These are phyloP conservation scores for Takifugu bimaculatus DNA, from an alignment of 2,113 vertebrate genomes.

Conservation along the genomic window DNA sequence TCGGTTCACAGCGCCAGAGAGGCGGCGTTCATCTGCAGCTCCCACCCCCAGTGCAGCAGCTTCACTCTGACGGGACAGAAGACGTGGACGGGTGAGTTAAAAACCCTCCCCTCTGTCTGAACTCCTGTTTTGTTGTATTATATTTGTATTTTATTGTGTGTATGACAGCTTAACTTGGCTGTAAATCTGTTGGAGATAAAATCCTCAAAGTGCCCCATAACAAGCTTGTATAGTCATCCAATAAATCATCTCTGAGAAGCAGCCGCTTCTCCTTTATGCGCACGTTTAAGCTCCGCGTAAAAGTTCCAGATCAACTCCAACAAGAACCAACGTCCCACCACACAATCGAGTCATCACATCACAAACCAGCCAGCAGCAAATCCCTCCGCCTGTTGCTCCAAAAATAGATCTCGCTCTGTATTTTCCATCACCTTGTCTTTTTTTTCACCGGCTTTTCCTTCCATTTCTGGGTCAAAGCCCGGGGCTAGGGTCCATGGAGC, in stretches of 20 bases:
- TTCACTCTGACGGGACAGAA: slow-evolving; percentile 76
- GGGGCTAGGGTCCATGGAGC: too few species aligned
- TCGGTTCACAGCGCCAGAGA: slow-evolving; percentile 79
- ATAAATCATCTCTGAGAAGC: slow-evolving; percentile 12
- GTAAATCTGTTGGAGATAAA: not conserved
- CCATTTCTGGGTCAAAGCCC: too few species aligned
- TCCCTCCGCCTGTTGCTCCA: too few species aligned
- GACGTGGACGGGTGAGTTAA: slow-evolving; percentile 84
- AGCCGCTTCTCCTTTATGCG: too few species aligned
- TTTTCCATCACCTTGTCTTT: too few species aligned
- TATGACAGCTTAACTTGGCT: not conserved
- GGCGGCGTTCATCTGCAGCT: slow-evolving; percentile 79
- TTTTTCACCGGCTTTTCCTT: too few species aligned
- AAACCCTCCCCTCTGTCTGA: not conserved
- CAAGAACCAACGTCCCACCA: too few species aligned
- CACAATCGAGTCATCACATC: too few species aligned
- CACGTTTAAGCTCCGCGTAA: too few species aligned
- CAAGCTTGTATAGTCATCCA: slow-evolving; percentile 2
- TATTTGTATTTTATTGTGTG: not conserved
- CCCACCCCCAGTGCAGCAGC: slow-evolving; percentile 77
- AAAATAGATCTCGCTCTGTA: too few species aligned
- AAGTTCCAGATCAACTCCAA: too few species aligned
- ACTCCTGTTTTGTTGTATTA: not conserved
- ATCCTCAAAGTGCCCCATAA: slow-evolving; percentile 1
- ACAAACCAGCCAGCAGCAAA: too few species aligned